A percentile compares a stretch with the other conserved stretches of the same genome.
Evolutionary conservation across 2,888 invertebrate genomes (phyloP).

Genomic region (Cyrtodaria siliqua): DNA sequence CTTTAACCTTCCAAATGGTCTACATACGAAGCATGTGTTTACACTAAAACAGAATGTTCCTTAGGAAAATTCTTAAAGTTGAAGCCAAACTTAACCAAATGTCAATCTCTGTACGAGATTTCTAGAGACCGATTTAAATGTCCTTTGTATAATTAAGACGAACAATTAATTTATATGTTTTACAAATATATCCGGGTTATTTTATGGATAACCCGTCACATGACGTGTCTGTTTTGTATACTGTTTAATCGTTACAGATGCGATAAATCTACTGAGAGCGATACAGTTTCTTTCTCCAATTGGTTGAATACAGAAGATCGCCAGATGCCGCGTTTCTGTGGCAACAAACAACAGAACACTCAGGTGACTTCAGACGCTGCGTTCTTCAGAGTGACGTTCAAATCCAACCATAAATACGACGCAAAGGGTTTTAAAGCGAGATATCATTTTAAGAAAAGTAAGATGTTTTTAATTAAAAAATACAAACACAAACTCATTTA

Average conservation of each 20-base stretch:
- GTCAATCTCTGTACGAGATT: no score
- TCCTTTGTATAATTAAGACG: no score
- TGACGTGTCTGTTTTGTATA: no score
- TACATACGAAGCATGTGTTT: no score
- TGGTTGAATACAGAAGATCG: slow-evolving; percentile 94
- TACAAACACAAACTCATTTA: neutral
- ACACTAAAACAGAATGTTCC: no score
- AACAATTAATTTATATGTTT: no score
- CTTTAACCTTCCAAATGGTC: no score
- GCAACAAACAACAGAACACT: slow-evolving; percentile 87
- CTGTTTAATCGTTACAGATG: slow-evolving; percentile 91
- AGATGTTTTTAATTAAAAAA: neutral
- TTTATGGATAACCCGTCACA: no score
- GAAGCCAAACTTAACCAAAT: no score
- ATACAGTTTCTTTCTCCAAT: slow-evolving; percentile 98
- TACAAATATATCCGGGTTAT: no score
- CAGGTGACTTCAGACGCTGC: slow-evolving; percentile 92
- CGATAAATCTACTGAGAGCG: slow-evolving; percentile 95
- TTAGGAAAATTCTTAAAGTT: no score
- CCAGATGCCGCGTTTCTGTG: slow-evolving; percentile 95
- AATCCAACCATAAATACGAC: slow-evolving; percentile 97
- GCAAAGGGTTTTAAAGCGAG: slow-evolving; percentile 97
- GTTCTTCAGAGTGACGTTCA: slow-evolving; percentile 97
- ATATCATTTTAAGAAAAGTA: slow-evolving; percentile 87
- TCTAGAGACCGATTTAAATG: no score